Conservation (phyloP, 64 coral and sea anemone genomes). For the Astreopora myriophthalma region DNA sequence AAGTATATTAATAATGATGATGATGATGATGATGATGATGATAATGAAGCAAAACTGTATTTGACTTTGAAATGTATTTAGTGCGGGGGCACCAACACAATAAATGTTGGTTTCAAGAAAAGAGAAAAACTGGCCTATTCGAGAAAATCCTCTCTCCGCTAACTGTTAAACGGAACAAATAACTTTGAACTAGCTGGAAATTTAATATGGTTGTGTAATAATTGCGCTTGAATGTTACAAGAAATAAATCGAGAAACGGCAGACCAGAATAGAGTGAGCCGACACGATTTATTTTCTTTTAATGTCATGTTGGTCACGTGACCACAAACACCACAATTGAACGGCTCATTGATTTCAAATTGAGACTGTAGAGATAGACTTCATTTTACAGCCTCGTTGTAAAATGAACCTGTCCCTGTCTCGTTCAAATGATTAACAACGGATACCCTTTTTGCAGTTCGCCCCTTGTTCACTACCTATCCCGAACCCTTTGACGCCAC, state of each 20-base stretch:
- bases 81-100: too few relatives aligned
- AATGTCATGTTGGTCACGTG: too few relatives aligned
- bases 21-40: not conserved
- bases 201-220: not conserved
- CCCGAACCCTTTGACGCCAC: slow-evolving; percentile 54
- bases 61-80: too few relatives aligned
- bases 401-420: too few relatives aligned
- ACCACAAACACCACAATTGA: not conserved
- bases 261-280: not conserved
- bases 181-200: not conserved
- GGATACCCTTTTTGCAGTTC: slow-evolving; percentile 13
- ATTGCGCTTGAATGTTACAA: not conserved
- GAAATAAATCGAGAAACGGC: not conserved
- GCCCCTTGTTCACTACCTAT: slow-evolving; percentile 53
- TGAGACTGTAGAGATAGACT: not conserved
- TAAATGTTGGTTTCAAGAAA: too few relatives aligned
- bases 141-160: too few relatives aligned
- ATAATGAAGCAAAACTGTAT: too few relatives aligned
- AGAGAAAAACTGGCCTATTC: too few relatives aligned
- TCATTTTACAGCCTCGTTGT: too few relatives aligned
- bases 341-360: not conserved
- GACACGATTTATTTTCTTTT: too few relatives aligned
- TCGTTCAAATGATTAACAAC: not conserved
- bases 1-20: not conserved
- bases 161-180: not conserved